phyloP scores from a whole-genome alignment of 2,113 vertebrate genomes.

The Vombatus ursinus region DNA sequence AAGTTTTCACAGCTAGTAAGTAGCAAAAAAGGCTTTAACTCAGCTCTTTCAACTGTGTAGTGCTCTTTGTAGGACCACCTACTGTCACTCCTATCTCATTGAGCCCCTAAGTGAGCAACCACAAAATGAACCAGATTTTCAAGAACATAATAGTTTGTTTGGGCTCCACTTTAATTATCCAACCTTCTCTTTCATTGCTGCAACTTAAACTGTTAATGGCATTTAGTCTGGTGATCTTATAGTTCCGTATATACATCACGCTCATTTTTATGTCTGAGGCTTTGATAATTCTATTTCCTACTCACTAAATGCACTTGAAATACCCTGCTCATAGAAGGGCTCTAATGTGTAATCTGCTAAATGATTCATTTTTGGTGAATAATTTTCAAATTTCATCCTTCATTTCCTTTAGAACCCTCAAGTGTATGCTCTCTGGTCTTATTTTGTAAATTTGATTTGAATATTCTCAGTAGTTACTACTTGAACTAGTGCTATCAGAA shows the following conservation, averaged over 20 bases:
- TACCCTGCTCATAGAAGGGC: not conserved
- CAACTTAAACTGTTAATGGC: not conserved
- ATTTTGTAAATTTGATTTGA: not conserved
- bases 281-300: not conserved
- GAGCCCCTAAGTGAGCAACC: not conserved
- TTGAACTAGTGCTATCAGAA: not conserved
- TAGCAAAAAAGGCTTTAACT: not conserved
- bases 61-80: not conserved
- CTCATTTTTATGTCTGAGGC: not conserved
- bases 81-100: not conserved
- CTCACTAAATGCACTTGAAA: not conserved
- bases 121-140: not conserved
- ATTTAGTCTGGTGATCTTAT: not conserved
- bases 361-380: not conserved
- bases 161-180: not conserved
- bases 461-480: not conserved
- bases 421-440: not conserved
- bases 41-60: not conserved
- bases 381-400: not conserved
- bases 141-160: not conserved
- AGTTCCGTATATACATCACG: not conserved
- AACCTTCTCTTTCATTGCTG: not conserved
- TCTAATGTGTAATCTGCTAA: not conserved
- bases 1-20: not conserved
- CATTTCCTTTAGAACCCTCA: not conserved